Evolutionary conservation across 64 coral and sea anemone genomes (phyloP).

Genomic region (Stichodactyla mertensii): DNA sequence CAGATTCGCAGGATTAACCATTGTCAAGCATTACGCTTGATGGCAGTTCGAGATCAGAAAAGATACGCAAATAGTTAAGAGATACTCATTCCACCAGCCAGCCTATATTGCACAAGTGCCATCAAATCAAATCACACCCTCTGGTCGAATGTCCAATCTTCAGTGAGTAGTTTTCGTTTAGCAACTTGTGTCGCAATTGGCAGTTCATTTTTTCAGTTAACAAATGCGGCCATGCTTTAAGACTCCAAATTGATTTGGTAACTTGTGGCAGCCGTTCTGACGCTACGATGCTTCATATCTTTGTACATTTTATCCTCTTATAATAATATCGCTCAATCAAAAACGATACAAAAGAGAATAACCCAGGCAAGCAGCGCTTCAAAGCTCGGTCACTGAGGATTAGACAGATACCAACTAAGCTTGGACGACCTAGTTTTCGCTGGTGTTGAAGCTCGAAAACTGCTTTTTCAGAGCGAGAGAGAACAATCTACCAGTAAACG

Average conservation of each 20-base stretch:
- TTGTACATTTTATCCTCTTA: conserved; percentile 6
- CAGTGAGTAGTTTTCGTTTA: neutral
- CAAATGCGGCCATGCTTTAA: neutral
- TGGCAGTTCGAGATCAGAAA: conserved; percentile 7
- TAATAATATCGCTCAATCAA: conserved; percentile 10
- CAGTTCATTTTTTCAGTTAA: neutral
- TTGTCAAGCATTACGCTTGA: conserved; percentile 13
- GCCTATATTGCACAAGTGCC: conserved; percentile 10
- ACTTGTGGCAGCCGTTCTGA: conserved; percentile 2
- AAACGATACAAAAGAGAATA: neutral
- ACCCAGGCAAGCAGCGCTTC: neutral
- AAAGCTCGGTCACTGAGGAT: neutral
- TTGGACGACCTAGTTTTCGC: neutral
- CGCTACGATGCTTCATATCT: conserved; percentile 15
- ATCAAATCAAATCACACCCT: neutral
- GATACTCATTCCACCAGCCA: neutral
- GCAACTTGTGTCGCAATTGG: neutral
- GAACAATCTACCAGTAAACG: neutral
- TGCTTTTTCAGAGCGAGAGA: neutral
- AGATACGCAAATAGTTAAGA: conserved; percentile 9
- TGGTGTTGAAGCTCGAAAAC: neutral
- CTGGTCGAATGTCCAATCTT: neutral
- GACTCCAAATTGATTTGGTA: neutral
- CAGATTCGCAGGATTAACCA: conserved; percentile 6
- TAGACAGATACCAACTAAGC: neutral